These are phyloP conservation scores for Synergus laeviventris DNA, from an alignment of 2,888 invertebrate species.

Conservation along the genomic window DNA sequence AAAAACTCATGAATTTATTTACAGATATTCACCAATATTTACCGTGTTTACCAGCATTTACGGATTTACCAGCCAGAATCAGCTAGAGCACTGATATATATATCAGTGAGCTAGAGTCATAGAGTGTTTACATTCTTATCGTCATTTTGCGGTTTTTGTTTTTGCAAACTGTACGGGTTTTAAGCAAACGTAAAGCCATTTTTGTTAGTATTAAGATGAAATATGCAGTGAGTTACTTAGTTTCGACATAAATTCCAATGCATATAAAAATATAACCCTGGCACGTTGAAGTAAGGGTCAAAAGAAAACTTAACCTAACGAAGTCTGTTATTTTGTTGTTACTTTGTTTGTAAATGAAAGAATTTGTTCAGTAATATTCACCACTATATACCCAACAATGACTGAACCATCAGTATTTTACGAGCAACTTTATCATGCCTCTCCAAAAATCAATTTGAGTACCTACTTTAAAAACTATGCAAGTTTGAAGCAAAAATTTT, in stretches of 20 bases:
- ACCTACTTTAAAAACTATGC: conserved; percentile 51
- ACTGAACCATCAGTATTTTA: conserved; percentile 48
- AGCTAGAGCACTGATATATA: too few relatives aligned
- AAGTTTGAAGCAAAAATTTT: conserved; percentile 40
- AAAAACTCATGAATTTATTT: too few relatives aligned
- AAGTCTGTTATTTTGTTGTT: background rate
- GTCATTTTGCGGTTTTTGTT: too few relatives aligned
- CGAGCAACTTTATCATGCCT: conserved; percentile 53
- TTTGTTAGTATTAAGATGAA: background rate
- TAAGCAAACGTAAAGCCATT: background rate
- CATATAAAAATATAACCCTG: background rate
- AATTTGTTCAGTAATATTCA: background rate
- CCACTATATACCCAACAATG: background rate
- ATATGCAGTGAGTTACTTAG: background rate
- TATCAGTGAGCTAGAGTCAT: too few relatives aligned
- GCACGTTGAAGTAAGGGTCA: background rate
- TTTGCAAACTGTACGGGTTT: background rate
- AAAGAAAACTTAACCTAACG: background rate
- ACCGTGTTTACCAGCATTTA: too few relatives aligned
- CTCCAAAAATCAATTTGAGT: conserved; percentile 48
- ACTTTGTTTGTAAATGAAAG: background rate
- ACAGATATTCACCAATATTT: too few relatives aligned
- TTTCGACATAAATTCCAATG: background rate
- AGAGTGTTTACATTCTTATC: too few relatives aligned
- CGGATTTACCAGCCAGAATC: too few relatives aligned